These are phyloP conservation scores for Seira sanloemensis DNA, from an alignment of 2,888 invertebrate genomes.

Conservation along the genomic window DNA sequence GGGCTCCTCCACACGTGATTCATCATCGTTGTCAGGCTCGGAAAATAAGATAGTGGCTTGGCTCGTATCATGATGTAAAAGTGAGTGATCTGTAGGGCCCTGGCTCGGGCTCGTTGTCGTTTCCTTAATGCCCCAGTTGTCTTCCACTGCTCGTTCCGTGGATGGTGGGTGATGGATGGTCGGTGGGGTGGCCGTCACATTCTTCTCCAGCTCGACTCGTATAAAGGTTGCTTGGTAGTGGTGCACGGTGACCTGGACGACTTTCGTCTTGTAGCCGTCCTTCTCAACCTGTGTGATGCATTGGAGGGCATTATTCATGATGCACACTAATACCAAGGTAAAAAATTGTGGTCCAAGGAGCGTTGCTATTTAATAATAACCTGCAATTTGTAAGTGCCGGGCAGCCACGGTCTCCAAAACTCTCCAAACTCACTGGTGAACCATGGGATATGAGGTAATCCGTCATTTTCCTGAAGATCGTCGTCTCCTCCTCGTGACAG, in stretches of 20 bases:
- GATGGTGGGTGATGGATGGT: conserved; percentile 1
- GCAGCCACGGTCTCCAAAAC: conserved; percentile 79
- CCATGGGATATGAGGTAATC: conserved; percentile 48
- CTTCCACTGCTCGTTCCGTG: background rate
- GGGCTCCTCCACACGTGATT: background rate
- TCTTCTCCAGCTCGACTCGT: conserved; percentile 31
- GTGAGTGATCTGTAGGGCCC: background rate
- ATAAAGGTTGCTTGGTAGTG: conserved; percentile 35
- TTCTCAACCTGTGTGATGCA: conserved; percentile 49
- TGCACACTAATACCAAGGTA: background rate
- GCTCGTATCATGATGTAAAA: no score
- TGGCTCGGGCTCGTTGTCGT: background rate
- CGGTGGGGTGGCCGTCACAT: background rate
- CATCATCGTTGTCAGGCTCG: background rate
- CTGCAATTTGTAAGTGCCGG: conserved; percentile 77
- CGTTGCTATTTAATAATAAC: conserved; percentile 60
- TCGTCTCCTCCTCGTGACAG: conserved; percentile 77
- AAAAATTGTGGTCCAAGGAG: no score
- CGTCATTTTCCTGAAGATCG: conserved; percentile 75
- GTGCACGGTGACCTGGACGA: conserved; percentile 23
- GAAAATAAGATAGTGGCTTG: no score
- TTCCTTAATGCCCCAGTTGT: conserved; percentile 38
- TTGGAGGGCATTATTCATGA: background rate
- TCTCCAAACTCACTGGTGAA: conserved; percentile 77
- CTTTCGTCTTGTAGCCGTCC: conserved; percentile 29